phyloP scores from a whole-genome alignment of 1,140 invertebrate species.

The Mercenaria mercenaria region DNA sequence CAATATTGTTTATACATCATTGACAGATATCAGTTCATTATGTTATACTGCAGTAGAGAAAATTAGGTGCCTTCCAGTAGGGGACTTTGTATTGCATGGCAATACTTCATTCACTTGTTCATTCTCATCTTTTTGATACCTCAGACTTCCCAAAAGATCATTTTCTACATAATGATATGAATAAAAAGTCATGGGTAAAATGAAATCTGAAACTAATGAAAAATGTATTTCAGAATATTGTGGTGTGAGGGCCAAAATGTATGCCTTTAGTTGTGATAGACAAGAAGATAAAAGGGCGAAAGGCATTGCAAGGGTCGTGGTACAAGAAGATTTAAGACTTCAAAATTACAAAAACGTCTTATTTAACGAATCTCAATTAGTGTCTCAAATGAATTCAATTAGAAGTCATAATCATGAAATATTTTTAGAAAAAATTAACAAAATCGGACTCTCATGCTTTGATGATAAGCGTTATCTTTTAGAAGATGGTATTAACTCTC shows the following conservation, averaged over 20 bases:
- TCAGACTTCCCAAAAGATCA: constrained; percentile 69
- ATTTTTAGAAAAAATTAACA: constrained; percentile 52
- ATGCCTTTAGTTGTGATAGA: constrained; percentile 39
- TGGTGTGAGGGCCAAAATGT: constrained; percentile 25
- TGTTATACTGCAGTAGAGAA: too few species aligned
- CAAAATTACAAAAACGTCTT: constrained; percentile 54
- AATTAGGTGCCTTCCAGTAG: too few species aligned
- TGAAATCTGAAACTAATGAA: constrained; percentile 87
- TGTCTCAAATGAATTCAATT: constrained; percentile 28
- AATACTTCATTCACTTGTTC: constrained; percentile 78
- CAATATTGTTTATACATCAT: too few species aligned
- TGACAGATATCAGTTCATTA: too few species aligned
- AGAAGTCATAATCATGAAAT: constrained; percentile 48
- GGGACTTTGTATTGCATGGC: too few species aligned
- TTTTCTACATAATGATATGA: constrained; percentile 71
- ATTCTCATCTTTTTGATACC: constrained; percentile 69
- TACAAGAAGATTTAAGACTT: constrained; percentile 12
- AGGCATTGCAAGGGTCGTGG: constrained; percentile 43
- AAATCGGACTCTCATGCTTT: constrained; percentile 46
- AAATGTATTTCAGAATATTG: constrained; percentile 51
- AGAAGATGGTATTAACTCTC: constrained; percentile 18
- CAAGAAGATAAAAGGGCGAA: constrained; percentile 42
- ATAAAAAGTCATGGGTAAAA: constrained; percentile 87
- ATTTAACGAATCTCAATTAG: constrained; percentile 22
- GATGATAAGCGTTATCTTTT: constrained; percentile 50